phyloP scores from a whole-genome alignment of 1,140 invertebrate species.

The Battus philenor region DNA sequence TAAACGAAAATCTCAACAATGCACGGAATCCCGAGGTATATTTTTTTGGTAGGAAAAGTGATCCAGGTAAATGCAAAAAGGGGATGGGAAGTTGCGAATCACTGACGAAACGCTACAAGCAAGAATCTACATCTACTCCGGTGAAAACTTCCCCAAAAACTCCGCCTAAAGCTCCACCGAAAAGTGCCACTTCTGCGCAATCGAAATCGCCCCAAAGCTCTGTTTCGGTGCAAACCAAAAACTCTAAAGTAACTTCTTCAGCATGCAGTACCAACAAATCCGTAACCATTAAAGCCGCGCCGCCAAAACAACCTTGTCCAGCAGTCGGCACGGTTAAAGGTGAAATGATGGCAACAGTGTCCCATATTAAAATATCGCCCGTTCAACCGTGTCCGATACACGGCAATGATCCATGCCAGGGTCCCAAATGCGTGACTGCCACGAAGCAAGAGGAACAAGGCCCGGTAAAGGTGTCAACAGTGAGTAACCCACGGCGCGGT shows the following conservation, averaged over 20 bases:
- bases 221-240: conserved; percentile 21
- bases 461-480: conserved; percentile 49
- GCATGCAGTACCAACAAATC: conserved; percentile 29
- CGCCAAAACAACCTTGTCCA: conserved; percentile 38
- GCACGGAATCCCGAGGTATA: conserved; percentile 39
- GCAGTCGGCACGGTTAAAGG: conserved; percentile 30
- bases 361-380: conserved; percentile 54
- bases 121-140: conserved; percentile 23
- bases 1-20: conserved; percentile 16
- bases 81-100: conserved; percentile 48
- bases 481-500: conserved; percentile 54
- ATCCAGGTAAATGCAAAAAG: conserved; percentile 23
- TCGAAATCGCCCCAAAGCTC: conserved; percentile 7
- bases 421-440: conserved; percentile 46
- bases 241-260: conserved; percentile 24
- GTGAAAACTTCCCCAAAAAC: conserved; percentile 21
- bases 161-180: conserved; percentile 1
- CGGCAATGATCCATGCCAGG: conserved; percentile 49
- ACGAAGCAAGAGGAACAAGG: conserved; percentile 39
- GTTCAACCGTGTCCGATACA: conserved; percentile 48
- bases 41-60: conserved; percentile 49
- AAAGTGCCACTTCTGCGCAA: conserved; percentile 11
- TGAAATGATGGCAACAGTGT: conserved; percentile 51
- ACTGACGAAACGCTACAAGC: conserved; percentile 24
- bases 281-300: conserved; percentile 47